phyloP scores from a whole-genome alignment of 2,888 invertebrate genomes.

The Mythimna loreyi region DNA sequence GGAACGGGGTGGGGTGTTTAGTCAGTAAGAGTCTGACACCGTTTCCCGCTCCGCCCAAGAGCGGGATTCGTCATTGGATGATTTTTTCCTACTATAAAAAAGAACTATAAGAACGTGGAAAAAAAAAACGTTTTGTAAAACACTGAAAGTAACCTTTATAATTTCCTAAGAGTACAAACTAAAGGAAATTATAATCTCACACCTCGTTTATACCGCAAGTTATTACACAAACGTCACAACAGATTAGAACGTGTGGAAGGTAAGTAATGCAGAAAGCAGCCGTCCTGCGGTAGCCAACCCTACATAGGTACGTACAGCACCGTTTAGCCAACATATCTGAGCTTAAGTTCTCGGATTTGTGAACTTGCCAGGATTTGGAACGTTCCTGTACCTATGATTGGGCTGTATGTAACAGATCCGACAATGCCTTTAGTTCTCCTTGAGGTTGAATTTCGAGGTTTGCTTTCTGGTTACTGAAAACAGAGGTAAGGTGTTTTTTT shows the following conservation, averaged over 20 bases:
- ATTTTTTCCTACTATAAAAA: no score
- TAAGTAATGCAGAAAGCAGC: slow-evolving; percentile 29
- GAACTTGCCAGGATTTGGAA: slow-evolving; percentile 31
- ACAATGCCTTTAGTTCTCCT: slow-evolving; percentile 16
- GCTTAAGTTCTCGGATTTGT: slow-evolving; percentile 24
- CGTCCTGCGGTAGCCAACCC: slow-evolving; percentile 11
- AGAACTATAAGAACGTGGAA: background rate
- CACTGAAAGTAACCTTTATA: background rate
- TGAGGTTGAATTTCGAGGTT: background rate
- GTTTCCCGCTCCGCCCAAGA: no score
- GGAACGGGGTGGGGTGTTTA: no score
- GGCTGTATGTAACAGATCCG: slow-evolving; percentile 6
- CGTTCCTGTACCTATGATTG: background rate
- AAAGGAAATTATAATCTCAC: background rate
- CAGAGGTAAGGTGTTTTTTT: no score
- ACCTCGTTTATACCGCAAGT: slow-evolving; percentile 18
- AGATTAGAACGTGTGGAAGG: slow-evolving; percentile 14
- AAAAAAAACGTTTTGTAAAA: background rate
- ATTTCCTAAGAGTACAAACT: background rate
- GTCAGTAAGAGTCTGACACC: no score
- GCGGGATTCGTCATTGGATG: no score
- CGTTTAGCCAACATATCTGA: slow-evolving; percentile 6
- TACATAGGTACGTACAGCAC: slow-evolving; percentile 2
- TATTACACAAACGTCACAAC: slow-evolving; percentile 26
- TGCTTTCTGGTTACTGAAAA: background rate